Percentiles rank a stretch among this genome's conserved stretches.
Conservation (phyloP, 2,888 invertebrate genomes). For the Drosophila hamatofila region DNA sequence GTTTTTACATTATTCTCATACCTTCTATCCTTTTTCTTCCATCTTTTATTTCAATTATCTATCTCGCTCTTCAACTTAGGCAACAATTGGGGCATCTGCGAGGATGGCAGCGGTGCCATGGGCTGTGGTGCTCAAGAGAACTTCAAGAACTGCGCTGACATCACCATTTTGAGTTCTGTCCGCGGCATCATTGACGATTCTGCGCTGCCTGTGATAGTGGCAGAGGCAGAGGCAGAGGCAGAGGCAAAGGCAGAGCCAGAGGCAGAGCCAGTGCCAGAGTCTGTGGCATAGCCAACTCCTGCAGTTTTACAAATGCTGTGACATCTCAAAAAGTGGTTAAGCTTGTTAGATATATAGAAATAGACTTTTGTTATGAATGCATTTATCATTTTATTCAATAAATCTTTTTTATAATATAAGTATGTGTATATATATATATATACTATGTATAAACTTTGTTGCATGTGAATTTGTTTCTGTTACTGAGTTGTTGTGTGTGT, state of each 20-base stretch:
- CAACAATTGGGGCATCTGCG: conserved; percentile 86
- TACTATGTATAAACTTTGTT: conserved; percentile 44
- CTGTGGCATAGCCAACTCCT: background rate
- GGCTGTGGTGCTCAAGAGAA: conserved; percentile 87
- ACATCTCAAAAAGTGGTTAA: conserved; percentile 11
- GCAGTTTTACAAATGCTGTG: background rate
- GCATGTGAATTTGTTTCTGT: conserved; percentile 21
- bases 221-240: background rate
- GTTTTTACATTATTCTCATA: no score
- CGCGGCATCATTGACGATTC: conserved; percentile 34
- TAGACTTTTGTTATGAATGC: conserved; percentile 54
- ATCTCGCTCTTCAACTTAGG: no score
- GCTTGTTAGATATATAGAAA: no score
- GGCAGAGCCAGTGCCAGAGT: background rate
- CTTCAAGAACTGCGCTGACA: conserved; percentile 86
- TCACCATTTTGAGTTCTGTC: conserved; percentile 70
- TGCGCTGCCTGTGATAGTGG: conserved; percentile 16
- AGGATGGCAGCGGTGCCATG: conserved; percentile 81
- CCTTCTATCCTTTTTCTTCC: no score
- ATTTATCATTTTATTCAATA: conserved; percentile 76
- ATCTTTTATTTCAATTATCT: no score
- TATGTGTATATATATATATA: conserved; percentile 50
- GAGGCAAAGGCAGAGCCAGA: background rate
- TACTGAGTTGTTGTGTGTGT: conserved; percentile 13
- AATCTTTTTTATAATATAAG: conserved; percentile 61